Percentiles rank a stretch among this genome's conserved stretches.
These are phyloP conservation scores for Leuctra nigra DNA, from an alignment of 2,888 invertebrate genomes.

Conservation along the genomic window DNA sequence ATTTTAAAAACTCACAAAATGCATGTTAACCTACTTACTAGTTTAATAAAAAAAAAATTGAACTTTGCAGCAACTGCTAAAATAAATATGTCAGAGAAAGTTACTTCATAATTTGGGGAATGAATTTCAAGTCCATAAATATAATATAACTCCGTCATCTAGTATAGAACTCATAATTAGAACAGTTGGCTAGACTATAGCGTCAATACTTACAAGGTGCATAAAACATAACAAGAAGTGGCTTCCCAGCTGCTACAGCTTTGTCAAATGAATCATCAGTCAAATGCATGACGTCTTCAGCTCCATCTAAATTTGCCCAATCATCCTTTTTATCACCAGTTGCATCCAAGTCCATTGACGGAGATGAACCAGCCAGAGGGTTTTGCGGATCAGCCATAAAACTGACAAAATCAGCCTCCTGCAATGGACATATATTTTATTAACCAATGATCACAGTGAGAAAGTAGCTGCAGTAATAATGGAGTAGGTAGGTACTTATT, in stretches of 20 bases:
- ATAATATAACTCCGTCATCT: too few relatives aligned
- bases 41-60: too few relatives aligned
- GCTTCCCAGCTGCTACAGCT: slow-evolving; percentile 49
- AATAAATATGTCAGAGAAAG: slow-evolving; percentile 33
- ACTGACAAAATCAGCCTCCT: slow-evolving; percentile 60
- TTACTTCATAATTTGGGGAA: slow-evolving; percentile 7
- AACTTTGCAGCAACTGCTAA: too few relatives aligned
- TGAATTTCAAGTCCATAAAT: background rate
- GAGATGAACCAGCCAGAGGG: slow-evolving; percentile 27
- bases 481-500: too few relatives aligned
- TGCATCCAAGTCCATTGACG: slow-evolving; percentile 20
- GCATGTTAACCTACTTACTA: too few relatives aligned
- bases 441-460: too few relatives aligned
- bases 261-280: slow-evolving; percentile 54
- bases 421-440: too few relatives aligned
- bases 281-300: slow-evolving; percentile 45
- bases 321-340: slow-evolving; percentile 29
- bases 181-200: too few relatives aligned
- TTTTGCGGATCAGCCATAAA: slow-evolving; percentile 50
- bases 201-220: slow-evolving; percentile 56
- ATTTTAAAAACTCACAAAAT: too few relatives aligned
- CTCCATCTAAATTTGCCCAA: slow-evolving; percentile 43
- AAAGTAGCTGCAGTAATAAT: too few relatives aligned
- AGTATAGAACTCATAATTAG: too few relatives aligned
- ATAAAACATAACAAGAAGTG: slow-evolving; percentile 69